Evolutionary conservation across 2,888 invertebrate genomes (phyloP), one percentile per base, ranked within the genome.

Genomic region (Hololepta plana): DNA sequence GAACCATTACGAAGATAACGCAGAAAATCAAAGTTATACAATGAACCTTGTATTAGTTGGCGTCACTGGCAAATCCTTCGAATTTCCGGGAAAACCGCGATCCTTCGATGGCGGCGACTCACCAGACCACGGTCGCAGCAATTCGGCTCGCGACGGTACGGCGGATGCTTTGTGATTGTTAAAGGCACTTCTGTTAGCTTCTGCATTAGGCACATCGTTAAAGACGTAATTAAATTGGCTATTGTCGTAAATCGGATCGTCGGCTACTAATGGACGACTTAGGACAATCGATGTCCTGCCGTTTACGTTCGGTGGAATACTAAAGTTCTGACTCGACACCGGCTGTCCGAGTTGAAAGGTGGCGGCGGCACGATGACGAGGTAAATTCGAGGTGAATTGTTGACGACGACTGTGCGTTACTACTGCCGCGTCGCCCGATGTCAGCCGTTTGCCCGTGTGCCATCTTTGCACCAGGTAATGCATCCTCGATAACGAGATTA

Each of bases 401-500:
- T 7, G 13, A 17, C 9, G 20, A 25, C 12, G 23, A 12, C 17
- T 27, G 15, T 17, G 27, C 10, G 15, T 24, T 32, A 25, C 7
- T 27, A 28, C 8, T 27, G 27, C 2, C 28, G 27, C 8, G 25
- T 7, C 7, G 17, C n/a, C 7, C 7, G 17, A n/a, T 17, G 17
- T 17, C 27, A 64, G 55, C 27, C 66, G 54, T 37, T 59, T 60
- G 2, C 68, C 70, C 3, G 59, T 62, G 32, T 61, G 61, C 73
- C 73, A 73, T 20, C 68, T 55, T 28, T 57, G 49, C 3, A 71
- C 67, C 35, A 75, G 53, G 49, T 60, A 73, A 38, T 68, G 68
- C 68, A 77, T 73, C 29, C 76, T 55, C 20, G 59, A 51, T 25
- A 72, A 55, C 20, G 70, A 66, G 19, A 73, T 58, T 3, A 73